Base-by-base conservation (phyloP, 2,888 invertebrate genomes). In the Dryadula phaetusa region DNA sequence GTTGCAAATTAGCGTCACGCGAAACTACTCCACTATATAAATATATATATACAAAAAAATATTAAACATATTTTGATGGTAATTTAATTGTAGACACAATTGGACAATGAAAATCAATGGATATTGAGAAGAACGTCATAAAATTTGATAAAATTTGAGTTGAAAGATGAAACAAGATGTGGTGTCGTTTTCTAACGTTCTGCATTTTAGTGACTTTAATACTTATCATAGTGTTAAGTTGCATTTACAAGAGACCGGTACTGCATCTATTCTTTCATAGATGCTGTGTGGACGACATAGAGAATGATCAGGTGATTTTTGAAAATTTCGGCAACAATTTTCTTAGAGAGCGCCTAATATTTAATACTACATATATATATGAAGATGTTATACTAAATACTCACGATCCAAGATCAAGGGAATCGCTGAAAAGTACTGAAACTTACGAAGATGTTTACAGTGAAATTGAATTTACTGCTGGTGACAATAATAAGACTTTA, bases 181-280 rank as follows among this genome's bases (percentile, higher is more conserved):
- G 87, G 91, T 87, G 90, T 75, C 75, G 91, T 62, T 81, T 90
- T 44, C 65, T 91, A 3, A 85, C 84, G 0, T 92, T 92, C 68
- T 92, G 91, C 62, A 68, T 89, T 0, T 73, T 92, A 5, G 88
- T 89, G 0, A 82, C 86, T 2, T 64, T 90, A 0, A 80, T 90
- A 0, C 72, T 91, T 4, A 83, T 90, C 20, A 77, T 88, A 0
- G 88, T 91, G 0, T 37, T 89, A 3, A 87, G 84, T 68, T 85
- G 86, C 34, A 84, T 91, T 0, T 85, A 88, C 28, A 85, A 88
- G 0, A 71, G 88, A 16, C 90, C 91, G 0, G 87, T 84, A 0
- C 75, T 84, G 0, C 82, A 88, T 58, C 70, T 90, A 0, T 87
- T 88, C 70, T 88, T 89, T 67, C 83, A 83, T 22, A 80, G 86